Conservation (phyloP, 2,797 vertebrate genomes). For the Sitta carolinensis region DNA sequence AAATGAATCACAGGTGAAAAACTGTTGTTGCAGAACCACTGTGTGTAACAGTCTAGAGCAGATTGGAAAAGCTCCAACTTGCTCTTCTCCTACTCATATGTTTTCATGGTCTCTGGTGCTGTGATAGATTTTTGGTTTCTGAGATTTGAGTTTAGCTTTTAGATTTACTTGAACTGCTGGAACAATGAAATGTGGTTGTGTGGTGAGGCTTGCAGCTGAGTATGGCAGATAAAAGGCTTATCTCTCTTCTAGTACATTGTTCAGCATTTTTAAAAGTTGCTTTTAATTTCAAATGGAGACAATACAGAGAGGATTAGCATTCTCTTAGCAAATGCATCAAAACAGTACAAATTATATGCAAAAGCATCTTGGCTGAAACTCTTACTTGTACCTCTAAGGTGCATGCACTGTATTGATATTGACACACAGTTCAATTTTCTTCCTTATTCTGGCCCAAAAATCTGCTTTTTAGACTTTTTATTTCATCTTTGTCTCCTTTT, state of each 20-base stretch:
- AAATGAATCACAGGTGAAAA: constrained; percentile 14
- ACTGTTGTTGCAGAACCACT: constrained; percentile 7
- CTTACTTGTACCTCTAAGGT: background rate
- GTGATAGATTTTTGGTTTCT: constrained; percentile 29
- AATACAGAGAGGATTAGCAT: constrained; percentile 11
- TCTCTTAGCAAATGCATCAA: constrained; percentile 1
- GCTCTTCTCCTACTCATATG: background rate
- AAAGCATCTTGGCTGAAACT: background rate
- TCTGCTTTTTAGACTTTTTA: background rate
- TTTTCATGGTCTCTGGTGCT: constrained; percentile 1
- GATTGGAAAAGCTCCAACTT: background rate
- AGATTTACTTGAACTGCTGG: constrained; percentile 18
- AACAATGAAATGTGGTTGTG: constrained; percentile 15
- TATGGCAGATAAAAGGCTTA: constrained; percentile 25
- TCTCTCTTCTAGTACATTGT: background rate
- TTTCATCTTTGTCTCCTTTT: background rate
- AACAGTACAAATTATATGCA: background rate
- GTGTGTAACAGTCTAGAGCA: background rate
- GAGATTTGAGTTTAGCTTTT: constrained; percentile 45
- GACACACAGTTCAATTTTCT: background rate
- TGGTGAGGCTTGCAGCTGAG: constrained; percentile 2
- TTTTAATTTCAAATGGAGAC: background rate
- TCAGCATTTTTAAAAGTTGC: background rate
- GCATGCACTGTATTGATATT: background rate
- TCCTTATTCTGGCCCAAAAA: background rate